Evolutionary conservation across 2,113 vertebrate species (phyloP).

Genomic region (Ariopsis seemanni): DNA sequence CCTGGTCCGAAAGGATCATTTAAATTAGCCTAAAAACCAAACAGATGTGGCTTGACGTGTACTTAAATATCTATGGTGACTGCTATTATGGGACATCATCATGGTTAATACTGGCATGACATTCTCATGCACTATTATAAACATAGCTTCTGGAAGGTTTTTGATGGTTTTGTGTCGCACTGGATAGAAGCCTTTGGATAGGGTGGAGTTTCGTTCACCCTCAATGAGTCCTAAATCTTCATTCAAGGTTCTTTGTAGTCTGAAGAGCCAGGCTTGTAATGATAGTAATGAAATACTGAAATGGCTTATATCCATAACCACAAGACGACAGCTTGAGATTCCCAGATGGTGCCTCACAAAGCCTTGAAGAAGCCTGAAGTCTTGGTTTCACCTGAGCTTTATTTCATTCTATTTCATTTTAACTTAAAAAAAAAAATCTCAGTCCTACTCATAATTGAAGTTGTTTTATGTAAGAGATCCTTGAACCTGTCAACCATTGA

Average conservation of each 20-base stretch:
- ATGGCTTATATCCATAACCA: constrained; percentile 27
- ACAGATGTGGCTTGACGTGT: not conserved
- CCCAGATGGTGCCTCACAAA: constrained; percentile 6
- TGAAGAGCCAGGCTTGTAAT: constrained; percentile 14
- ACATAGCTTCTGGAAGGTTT: constrained; percentile 17
- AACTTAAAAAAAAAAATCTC: not conserved
- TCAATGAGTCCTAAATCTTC: constrained; percentile 19
- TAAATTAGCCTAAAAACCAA: not conserved
- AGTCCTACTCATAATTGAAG: not conserved
- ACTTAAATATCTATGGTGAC: too few species aligned
- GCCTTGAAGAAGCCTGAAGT: not conserved
- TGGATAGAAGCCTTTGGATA: constrained; percentile 4
- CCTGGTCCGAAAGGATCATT: constrained; percentile 2
- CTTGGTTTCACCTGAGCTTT: not conserved
- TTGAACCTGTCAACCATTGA: not conserved
- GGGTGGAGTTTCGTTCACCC: constrained; percentile 21
- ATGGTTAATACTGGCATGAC: constrained; percentile 11
- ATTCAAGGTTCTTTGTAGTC: constrained; percentile 32
- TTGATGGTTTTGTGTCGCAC: constrained; percentile 9
- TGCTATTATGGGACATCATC: not conserved
- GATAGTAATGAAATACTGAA: constrained; percentile 24
- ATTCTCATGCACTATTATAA: constrained; percentile 28
- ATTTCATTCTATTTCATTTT: constrained; percentile 7
- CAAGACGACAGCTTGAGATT: constrained; percentile 2
- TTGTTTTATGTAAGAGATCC: not conserved